phyloP scores from a whole-genome alignment of 1,140 invertebrate genomes.

The Hirudo medicinalis region DNA sequence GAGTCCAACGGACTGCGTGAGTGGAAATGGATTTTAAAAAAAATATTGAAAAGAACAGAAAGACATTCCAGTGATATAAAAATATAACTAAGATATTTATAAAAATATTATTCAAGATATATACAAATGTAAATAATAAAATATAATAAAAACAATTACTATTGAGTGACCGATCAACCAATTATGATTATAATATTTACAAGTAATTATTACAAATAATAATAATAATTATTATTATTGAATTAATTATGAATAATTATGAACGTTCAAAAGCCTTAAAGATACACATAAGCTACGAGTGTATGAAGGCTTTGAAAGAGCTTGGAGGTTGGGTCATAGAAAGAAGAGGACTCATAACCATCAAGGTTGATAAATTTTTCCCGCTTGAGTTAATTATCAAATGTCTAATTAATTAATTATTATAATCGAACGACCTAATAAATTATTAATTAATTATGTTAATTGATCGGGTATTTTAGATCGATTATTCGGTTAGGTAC shows the following conservation, averaged over 20 bases:
- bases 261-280: constrained; percentile 44
- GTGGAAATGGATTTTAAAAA: neutral
- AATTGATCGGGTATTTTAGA: no score
- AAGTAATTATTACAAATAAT: neutral
- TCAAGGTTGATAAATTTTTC: constrained; percentile 10
- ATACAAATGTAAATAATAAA: neutral
- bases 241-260: no score
- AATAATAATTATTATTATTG: no score
- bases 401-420: neutral
- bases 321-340: constrained; percentile 21
- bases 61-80: no score
- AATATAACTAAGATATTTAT: no score
- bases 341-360: constrained; percentile 21
- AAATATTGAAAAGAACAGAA: no score
- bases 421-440: no score
- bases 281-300: constrained; percentile 23
- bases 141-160: neutral
- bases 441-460: no score
- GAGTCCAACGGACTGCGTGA: constrained; percentile 42
- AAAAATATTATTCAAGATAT: no score
- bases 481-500: no score
- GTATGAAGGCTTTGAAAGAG: constrained; percentile 22
- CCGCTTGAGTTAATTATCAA: neutral
- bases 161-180: no score
- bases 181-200: no score